Base-by-base conservation (phyloP, 2,888 invertebrate species). In the Drosophila antonietae region DNA sequence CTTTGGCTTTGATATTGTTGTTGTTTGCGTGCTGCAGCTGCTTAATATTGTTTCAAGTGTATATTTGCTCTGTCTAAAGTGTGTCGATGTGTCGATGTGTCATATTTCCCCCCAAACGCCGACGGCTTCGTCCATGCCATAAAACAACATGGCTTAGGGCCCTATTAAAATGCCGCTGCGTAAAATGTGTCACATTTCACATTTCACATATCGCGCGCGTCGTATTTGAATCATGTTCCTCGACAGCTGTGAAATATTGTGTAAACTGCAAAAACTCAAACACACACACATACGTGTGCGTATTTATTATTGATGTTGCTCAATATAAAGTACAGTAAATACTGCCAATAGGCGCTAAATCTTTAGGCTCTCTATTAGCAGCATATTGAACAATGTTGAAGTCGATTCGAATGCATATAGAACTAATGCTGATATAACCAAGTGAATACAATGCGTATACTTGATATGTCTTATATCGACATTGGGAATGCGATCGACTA, bases 11-110 rank as follows among this genome's bases (percentile, higher is more conserved):
- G 61, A 77, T 76, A 80, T 88, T 83, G 72, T 83, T 83, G 66
- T 52, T 52, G 44, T 61, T 68, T 74, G 64, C 71, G 65, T 52
- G 35, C 53, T 52, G 60, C 61, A 43, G 52, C 70, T 75, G 76
- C 62, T 62, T 51, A 78, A 78, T 84, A 87, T 84, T 84, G 58
- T 81, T 84, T 89, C 89, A 81, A 83, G 81, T 89, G 75, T 66
- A 46, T 71, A 66, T 69, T 81, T 56, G 67, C 63, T 56, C 63
- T 44, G 61, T 57, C 75, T 67, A 71, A 78, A 75, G 84, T 75
- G 75, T 87, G 81, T 83, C 81, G 69, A 72, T 75, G 75, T 87
- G 81, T 83, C 81, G 69, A 72, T 79, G 82, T 78, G 83, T 79
- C 80, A 88, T 63, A 62, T 72, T 47, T 59, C n/a, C 37, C 53